phyloP scores from a whole-genome alignment of 1,140 invertebrate species.

The Euglossa dilemma region DNA sequence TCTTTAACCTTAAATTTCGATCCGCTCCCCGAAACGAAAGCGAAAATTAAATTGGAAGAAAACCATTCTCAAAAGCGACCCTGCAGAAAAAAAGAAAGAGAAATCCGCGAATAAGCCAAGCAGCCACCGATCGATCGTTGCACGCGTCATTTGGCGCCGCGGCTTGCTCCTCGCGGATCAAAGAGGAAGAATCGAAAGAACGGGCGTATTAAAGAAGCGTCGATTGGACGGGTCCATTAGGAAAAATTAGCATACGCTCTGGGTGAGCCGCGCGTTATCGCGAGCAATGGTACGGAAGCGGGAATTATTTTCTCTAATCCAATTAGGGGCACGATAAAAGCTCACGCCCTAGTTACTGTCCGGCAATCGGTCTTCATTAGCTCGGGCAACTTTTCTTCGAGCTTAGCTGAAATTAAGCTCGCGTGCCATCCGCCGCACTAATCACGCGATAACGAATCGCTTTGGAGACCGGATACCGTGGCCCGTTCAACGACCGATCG shows the following conservation, averaged over 20 bases:
- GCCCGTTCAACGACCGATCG: neutral
- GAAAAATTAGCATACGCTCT: conserved; percentile 65
- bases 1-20: too few species aligned
- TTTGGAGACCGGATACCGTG: conserved; percentile 15
- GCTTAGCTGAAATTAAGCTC: conserved; percentile 68
- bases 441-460: conserved; percentile 68
- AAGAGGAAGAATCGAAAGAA: neutral
- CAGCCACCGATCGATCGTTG: neutral
- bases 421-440: conserved; percentile 50
- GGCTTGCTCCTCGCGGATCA: too few species aligned
- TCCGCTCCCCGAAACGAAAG: too few species aligned
- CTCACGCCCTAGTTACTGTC: conserved; percentile 47
- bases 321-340: conserved; percentile 67
- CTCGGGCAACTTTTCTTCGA: conserved; percentile 60
- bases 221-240: conserved; percentile 60
- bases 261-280: conserved; percentile 54
- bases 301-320: conserved; percentile 71
- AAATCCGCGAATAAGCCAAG: too few species aligned
- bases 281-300: conserved; percentile 57
- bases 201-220: conserved; percentile 54
- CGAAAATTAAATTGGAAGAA: too few species aligned
- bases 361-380: conserved; percentile 69
- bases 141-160: neutral
- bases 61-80: too few species aligned
- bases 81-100: too few species aligned